Percentiles rank a stretch among this genome's conserved stretches.
phyloP scores from a whole-genome alignment of 2,113 vertebrate genomes.

The Callionymus lyra region DNA sequence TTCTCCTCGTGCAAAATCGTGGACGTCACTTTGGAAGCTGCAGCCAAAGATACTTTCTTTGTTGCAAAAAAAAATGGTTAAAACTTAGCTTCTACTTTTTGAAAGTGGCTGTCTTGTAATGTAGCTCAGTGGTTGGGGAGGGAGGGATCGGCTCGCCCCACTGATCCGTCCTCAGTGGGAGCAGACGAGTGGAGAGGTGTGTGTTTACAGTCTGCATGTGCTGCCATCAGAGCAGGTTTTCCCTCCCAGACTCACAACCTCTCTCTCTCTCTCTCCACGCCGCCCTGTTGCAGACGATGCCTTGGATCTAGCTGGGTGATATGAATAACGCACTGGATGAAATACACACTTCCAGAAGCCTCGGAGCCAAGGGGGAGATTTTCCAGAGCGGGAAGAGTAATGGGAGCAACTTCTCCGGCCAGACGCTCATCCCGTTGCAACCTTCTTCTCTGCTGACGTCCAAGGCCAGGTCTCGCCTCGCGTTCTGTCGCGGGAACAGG shows the following conservation, averaged over 20 bases:
- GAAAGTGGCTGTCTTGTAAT: slow-evolving; percentile 71
- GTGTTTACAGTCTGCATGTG: slow-evolving; percentile 18
- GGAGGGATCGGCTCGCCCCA: slow-evolving; percentile 66
- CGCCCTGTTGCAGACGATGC: slow-evolving; percentile 61
- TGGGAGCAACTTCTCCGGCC: slow-evolving; percentile 41
- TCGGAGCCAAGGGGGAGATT: slow-evolving; percentile 61
- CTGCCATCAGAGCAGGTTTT: slow-evolving; percentile 46
- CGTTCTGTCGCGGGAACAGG: slow-evolving; percentile 58
- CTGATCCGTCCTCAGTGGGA: slow-evolving; percentile 58
- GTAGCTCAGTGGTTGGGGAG: slow-evolving; percentile 67
- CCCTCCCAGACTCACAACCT: slow-evolving; percentile 30
- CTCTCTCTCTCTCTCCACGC: slow-evolving; percentile 9
- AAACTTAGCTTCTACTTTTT: slow-evolving; percentile 25
- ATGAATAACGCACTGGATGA: slow-evolving; percentile 67
- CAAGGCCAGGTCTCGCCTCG: slow-evolving; percentile 43
- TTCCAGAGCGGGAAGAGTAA: slow-evolving; percentile 56
- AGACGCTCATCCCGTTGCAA: slow-evolving; percentile 53
- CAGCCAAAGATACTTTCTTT: too few species aligned
- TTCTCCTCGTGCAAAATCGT: slow-evolving; percentile 45
- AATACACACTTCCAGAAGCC: slow-evolving; percentile 56
- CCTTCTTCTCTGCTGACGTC: slow-evolving; percentile 46
- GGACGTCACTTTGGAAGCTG: slow-evolving; percentile 11
- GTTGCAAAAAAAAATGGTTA: too few species aligned
- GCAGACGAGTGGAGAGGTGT: slow-evolving; percentile 49
- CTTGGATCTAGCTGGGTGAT: slow-evolving; percentile 65